These are phyloP conservation scores for Epinephelus cyanopodus DNA, from an alignment of 2,113 vertebrate species.

Conservation along the genomic window DNA sequence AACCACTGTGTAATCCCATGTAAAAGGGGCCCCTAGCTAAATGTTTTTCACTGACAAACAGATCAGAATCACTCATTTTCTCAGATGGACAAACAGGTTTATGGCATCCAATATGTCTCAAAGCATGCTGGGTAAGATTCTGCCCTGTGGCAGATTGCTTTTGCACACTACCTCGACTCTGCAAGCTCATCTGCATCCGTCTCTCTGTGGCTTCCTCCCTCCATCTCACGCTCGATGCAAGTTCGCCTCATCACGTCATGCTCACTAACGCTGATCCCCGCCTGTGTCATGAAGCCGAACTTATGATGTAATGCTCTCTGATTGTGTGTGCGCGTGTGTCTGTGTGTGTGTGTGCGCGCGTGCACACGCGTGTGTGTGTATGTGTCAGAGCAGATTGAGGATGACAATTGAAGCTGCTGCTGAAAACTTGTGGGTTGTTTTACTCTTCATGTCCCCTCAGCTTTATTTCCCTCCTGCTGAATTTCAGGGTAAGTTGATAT, in stretches of 20 bases:
- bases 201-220: constrained; percentile 2
- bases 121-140: constrained; percentile 18
- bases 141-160: not conserved
- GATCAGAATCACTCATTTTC: not conserved
- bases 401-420: constrained; percentile 37
- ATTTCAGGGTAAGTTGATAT: not conserved
- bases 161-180: constrained; percentile 4
- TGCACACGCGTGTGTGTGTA: constrained; percentile 28
- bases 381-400: constrained; percentile 27
- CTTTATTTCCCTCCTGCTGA: not conserved
- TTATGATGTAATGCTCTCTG: constrained; percentile 30
- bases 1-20: not conserved
- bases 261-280: not conserved
- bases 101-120: not conserved
- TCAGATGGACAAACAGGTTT: not conserved
- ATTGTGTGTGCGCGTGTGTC: constrained; percentile 8
- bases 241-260: not conserved
- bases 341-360: constrained; percentile 15
- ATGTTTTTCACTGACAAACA: not conserved
- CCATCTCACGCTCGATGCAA: not conserved
- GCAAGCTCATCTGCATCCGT: constrained; percentile 12
- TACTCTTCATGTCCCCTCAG: not conserved
- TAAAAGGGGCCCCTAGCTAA: no score
- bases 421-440: constrained; percentile 1
- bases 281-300: constrained; percentile 14